A percentile compares a stretch with the other conserved stretches of the same genome.
These are phyloP conservation scores for Limnothrissa miodon DNA, from an alignment of 2,113 vertebrate genomes.

Conservation along the genomic window DNA sequence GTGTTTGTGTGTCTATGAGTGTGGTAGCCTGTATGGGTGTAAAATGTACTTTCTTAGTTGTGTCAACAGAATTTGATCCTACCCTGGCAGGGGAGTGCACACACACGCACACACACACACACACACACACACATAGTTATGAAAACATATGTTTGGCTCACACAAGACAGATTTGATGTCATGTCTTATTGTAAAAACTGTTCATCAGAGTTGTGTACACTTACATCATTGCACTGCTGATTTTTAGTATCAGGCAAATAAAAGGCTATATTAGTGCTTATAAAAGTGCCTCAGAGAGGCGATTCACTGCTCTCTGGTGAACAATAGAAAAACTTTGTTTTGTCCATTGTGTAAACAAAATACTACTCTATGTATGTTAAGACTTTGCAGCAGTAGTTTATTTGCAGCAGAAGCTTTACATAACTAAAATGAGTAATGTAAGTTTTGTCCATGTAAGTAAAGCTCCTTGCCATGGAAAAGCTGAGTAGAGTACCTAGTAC, in stretches of 20 bases:
- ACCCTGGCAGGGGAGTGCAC: neutral
- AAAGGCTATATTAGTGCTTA: neutral
- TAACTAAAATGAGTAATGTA: neutral
- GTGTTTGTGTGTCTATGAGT: neutral
- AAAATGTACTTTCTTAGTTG: neutral
- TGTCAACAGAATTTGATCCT: neutral
- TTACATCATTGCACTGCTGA: neutral
- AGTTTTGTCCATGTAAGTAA: too few species aligned
- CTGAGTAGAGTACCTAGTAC: neutral
- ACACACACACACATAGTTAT: too few species aligned
- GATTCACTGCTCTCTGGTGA: neutral
- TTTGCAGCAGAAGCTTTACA: neutral
- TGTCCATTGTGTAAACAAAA: neutral
- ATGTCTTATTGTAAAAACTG: neutral
- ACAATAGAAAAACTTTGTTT: neutral
- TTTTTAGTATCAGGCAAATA: neutral
- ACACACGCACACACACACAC: too few species aligned
- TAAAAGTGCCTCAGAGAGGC: neutral
- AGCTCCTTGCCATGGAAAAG: too few species aligned
- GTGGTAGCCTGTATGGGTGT: neutral
- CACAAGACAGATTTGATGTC: neutral
- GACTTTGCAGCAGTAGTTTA: neutral
- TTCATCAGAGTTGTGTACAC: neutral
- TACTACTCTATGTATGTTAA: neutral
- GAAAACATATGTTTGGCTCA: slow-evolving; percentile 7